Evolutionary conservation across 2,113 vertebrate genomes (phyloP).

Genomic region (Ranitomeya variabilis): DNA sequence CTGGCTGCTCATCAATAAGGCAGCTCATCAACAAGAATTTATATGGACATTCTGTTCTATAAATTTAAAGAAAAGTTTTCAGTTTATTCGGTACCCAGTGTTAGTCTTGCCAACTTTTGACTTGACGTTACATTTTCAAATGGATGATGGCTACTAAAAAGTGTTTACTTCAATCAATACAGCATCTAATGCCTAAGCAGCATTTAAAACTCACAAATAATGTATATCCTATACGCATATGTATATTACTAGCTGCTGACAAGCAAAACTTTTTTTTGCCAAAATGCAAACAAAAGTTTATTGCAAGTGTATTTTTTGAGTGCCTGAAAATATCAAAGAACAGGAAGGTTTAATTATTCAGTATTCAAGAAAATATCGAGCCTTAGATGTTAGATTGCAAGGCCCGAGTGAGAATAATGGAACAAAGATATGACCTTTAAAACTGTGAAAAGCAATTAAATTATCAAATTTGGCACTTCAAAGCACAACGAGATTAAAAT

Average conservation of each 20-base stretch:
- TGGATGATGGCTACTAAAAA: neutral
- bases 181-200: neutral
- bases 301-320: constrained; percentile 42
- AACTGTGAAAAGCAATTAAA: constrained; percentile 39
- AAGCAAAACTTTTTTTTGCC: neutral
- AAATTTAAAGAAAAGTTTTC: neutral
- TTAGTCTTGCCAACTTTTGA: neutral
- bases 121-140: neutral
- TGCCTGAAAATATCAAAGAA: constrained; percentile 40
- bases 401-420: constrained; percentile 41
- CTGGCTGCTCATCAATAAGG: too few relatives aligned
- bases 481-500: neutral
- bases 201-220: neutral
- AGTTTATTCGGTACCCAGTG: neutral
- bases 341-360: constrained; percentile 43
- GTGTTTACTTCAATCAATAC: neutral
- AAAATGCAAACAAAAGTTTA: constrained; percentile 20
- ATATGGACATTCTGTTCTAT: too few relatives aligned
- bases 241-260: neutral
- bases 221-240: neutral
- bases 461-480: constrained; percentile 42
- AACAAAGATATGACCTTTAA: constrained; percentile 37
- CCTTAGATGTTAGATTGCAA: constrained; percentile 21
- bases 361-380: constrained; percentile 28
- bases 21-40: too few relatives aligned